A percentile compares a stretch with the other conserved stretches of the same genome.
phyloP scores from a whole-genome alignment of 92 coral and sea anemone species.

The Actinostola sp. region DNA sequence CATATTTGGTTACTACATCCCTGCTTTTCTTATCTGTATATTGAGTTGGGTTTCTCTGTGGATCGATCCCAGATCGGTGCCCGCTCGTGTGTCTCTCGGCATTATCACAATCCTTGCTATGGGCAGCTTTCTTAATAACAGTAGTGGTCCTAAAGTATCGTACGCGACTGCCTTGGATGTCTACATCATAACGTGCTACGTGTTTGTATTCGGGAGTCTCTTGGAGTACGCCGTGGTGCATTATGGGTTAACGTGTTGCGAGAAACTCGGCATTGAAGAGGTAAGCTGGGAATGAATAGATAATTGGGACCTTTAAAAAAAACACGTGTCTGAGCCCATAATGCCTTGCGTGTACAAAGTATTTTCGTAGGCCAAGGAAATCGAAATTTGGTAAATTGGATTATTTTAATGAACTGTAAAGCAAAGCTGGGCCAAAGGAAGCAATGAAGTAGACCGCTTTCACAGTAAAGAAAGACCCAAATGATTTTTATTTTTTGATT shows the following conservation, averaged over 20 bases:
- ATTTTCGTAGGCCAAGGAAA: no score
- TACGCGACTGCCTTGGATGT: conserved; percentile 77
- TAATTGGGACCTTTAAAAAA: not conserved
- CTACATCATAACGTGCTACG: conserved; percentile 64
- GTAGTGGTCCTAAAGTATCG: conserved; percentile 64
- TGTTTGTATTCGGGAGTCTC: conserved; percentile 68
- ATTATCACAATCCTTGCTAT: conserved; percentile 77
- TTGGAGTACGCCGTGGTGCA: conserved; percentile 73
- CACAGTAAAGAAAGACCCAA: no score
- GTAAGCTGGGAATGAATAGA: conserved; percentile 19
- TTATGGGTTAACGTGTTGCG: conserved; percentile 51
- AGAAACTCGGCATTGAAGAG: conserved; percentile 51
- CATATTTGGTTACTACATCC: conserved; percentile 67
- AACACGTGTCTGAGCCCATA: no score
- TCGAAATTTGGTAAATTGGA: no score
- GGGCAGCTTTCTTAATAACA: conserved; percentile 70
- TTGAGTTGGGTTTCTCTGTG: conserved; percentile 77
- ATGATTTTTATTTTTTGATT: no score
- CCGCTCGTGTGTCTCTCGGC: conserved; percentile 80
- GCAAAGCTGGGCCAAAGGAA: no score
- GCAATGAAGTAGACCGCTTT: no score
- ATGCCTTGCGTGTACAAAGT: no score
- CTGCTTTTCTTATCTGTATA: conserved; percentile 53
- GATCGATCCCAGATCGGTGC: conserved; percentile 77
- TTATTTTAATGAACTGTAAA: no score